phyloP scores from a whole-genome alignment of 2,888 invertebrate species.

The Amphipoea oculea region DNA sequence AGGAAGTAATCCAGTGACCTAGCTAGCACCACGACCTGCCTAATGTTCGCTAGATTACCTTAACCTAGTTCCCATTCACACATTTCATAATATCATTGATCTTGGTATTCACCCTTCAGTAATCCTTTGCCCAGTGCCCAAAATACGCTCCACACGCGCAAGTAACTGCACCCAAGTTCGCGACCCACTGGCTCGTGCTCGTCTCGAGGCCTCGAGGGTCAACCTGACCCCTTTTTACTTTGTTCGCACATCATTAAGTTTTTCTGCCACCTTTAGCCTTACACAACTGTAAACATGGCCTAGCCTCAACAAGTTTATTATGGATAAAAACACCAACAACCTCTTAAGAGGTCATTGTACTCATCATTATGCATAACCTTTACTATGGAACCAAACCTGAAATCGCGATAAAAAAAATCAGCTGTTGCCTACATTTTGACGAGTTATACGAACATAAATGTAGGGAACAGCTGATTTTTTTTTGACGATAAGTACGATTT shows the following conservation, averaged over 20 bases:
- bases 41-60: conserved; percentile 5
- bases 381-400: too few relatives aligned
- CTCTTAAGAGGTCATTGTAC: too few relatives aligned
- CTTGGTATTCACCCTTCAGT: conserved; percentile 13
- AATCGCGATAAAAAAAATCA: too few relatives aligned
- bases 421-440: too few relatives aligned
- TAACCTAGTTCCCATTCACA: neutral
- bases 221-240: conserved; percentile 63
- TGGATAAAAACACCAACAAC: too few relatives aligned
- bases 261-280: conserved; percentile 43
- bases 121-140: conserved; percentile 23
- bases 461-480: too few relatives aligned
- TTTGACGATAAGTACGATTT: neutral
- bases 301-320: too few relatives aligned
- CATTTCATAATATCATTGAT: conserved; percentile 3
- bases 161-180: conserved; percentile 33
- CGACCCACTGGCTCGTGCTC: conserved; percentile 63
- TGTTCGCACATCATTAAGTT: conserved; percentile 63
- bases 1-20: neutral
- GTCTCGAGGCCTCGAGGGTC: conserved; percentile 40
- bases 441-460: too few relatives aligned
- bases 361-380: too few relatives aligned
- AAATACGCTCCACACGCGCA: conserved; percentile 23
- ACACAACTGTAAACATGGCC: conserved; percentile 12
- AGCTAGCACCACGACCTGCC: neutral